Evolutionary conservation across 2,113 vertebrate species (phyloP), one percentile per base, ranked within the genome.

Genomic region (Daboia siamensis): DNA sequence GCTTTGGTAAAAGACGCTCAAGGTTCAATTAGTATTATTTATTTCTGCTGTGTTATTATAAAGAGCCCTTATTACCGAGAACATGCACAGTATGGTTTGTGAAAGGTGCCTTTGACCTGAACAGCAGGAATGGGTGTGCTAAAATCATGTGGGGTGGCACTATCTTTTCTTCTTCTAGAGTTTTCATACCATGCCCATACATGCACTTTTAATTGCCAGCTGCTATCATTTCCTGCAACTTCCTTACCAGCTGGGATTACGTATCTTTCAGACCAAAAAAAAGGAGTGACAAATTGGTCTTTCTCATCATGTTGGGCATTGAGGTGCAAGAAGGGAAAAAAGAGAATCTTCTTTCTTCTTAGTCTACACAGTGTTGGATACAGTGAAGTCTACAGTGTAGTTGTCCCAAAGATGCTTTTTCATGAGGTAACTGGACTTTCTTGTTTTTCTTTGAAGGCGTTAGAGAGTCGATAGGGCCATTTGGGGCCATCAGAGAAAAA

Each of bases 1-100:
- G 64, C 26, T 33, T 56, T 91, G 91, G 46, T 87, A 92, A 93
- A 95, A 93, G 46, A 21, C 92, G 46, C 20, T 91, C 0, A 0
- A 39, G 39, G 33, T 88, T 93, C 93, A 94, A 91, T 94, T 85
- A 94, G 88, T 12, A 20, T 93, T 94, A 15, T 69, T 92, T 95
- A 17, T 87, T 52, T 51, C 9, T 57, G 6, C 52, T 84, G 24
- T 89, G 51, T 92, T 85, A 56, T 89, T 89, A 89, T 89, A 51
- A 85, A 85, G 21, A 92, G 1, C 51, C 15, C 29, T 92, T 85
- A 89, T 89, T 89, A 48, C 20, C 11, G 7, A 46, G 39, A 51
- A 89, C 57, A 33, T 13, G 24, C 44, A 21, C n/a, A 51, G 7
- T 56, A 61, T 3, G 44, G 46, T 33, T 39, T 9, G 7, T 87